These are phyloP conservation scores for Campoletis raptor DNA, from an alignment of 2,888 invertebrate genomes.

Conservation along the genomic window DNA sequence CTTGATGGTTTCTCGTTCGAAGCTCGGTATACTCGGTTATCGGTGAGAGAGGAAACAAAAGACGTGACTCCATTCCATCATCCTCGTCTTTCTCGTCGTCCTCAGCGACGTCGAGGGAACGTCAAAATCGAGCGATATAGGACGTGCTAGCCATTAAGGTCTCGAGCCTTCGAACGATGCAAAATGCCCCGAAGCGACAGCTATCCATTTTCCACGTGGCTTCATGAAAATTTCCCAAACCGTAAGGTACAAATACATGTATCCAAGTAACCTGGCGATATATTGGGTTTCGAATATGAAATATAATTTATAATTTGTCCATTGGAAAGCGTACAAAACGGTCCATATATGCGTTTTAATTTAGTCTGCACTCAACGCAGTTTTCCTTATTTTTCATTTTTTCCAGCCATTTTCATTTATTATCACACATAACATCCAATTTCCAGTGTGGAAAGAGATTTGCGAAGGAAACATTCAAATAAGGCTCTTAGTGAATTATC, in stretches of 20 bases:
- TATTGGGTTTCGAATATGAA: background rate
- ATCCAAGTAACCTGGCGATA: background rate
- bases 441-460: background rate
- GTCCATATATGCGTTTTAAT: background rate
- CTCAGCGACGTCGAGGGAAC: conserved; percentile 40
- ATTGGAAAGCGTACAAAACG: background rate
- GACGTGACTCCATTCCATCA: conserved; percentile 60
- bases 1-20: conserved; percentile 59
- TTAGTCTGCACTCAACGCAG: background rate
- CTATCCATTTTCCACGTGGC: conserved; percentile 66
- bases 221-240: conserved; percentile 51
- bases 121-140: conserved; percentile 55
- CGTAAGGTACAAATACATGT: conserved; percentile 13
- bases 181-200: conserved; percentile 65
- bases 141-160: conserved; percentile 65
- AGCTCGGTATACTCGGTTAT: conserved; percentile 45
- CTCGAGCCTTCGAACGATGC: conserved; percentile 61
- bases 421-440: background rate
- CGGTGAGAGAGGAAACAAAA: conserved; percentile 53
- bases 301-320: background rate
- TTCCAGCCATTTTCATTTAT: background rate
- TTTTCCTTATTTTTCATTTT: background rate
- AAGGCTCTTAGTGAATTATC: background rate
- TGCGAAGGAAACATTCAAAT: background rate
- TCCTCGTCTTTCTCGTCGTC: conserved; percentile 34